Base-by-base conservation (phyloP, 2,888 invertebrate species). In the Meandrusa payeni region DNA sequence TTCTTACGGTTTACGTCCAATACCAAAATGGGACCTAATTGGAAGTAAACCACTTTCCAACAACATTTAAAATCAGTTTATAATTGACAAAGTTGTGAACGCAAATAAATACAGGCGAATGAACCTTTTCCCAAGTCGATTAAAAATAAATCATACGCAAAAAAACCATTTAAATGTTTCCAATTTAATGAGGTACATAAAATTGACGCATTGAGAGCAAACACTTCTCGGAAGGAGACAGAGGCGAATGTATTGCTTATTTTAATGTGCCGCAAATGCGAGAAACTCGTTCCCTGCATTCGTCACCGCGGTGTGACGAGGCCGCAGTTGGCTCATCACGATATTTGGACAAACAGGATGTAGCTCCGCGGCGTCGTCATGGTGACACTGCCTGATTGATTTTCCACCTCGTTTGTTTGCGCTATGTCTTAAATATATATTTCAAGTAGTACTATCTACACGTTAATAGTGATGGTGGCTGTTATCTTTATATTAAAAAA, bases 301-400 rank as follows among this genome's bases (percentile, higher is more conserved):
- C 29, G 47, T 41, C 26, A 47, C 46, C 43, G 54, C 43, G 1
- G 23, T n/a, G 10, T n/a, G 33, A 24, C 22, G 33, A 11, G 7
- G 40, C 6, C 23, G 22, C 41, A 42, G 61, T 62, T 63, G 55
- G 55, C 57, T 66, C 62, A 64, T 67, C 63, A 57, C 54, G 66
- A 50, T 65, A 64, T 64, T 64, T 64, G 68, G 63, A 55, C 59
- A 63, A 68, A 69, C 71, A 73, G 72, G 69, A 73, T 68, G 62
- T 68, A 63, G 67, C 59, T 61, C 63, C 51, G 63, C 66, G 63
- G 40, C 71, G 60, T 72, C 69, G 73, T 69, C 74, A 68, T 65
- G 50, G 50, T 56, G 52, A 58, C 61, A 60, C 62, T 65, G 64
- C 52, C 59, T 59, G 54, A 56, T 57, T 44, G 44, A 54, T 57